phyloP scores from a whole-genome alignment of 1,140 invertebrate genomes.

The Drosophila neocordata region DNA sequence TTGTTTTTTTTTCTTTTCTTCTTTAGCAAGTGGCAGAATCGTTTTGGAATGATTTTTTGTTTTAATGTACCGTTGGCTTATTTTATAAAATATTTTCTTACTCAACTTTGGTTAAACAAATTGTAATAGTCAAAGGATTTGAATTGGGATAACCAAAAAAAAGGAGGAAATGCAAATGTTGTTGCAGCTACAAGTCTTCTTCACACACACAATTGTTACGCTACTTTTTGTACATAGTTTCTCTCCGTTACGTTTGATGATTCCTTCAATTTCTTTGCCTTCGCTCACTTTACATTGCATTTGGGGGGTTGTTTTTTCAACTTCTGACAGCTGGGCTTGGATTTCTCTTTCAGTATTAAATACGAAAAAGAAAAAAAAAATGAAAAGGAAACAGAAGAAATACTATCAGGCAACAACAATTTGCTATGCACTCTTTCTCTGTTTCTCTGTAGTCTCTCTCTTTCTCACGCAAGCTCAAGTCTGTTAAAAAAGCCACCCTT shows the following conservation, averaged over 20 bases:
- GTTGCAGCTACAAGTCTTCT: slow-evolving; percentile 76
- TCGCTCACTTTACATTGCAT: slow-evolving; percentile 24
- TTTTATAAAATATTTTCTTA: background rate
- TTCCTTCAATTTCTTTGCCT: slow-evolving; percentile 12
- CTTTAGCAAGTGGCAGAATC: background rate
- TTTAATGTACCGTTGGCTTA: background rate
- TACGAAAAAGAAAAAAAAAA: slow-evolving; percentile 6
- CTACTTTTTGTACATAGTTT: slow-evolving; percentile 50
- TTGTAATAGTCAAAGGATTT: background rate
- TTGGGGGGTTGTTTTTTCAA: slow-evolving; percentile 44
- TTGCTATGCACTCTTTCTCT: background rate
- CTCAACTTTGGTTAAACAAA: background rate
- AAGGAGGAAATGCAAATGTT: slow-evolving; percentile 10
- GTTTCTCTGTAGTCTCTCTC: slow-evolving; percentile 9
- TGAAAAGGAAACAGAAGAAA: background rate
- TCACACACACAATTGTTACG: slow-evolving; percentile 71
- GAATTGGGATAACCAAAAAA: slow-evolving; percentile 3
- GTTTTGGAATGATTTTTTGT: background rate
- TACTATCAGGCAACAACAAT: slow-evolving; percentile 21
- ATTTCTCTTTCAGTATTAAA: slow-evolving; percentile 6
- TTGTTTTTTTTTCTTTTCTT: background rate
- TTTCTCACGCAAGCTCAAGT: slow-evolving; percentile 4
- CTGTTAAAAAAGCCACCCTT: background rate
- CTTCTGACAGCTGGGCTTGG: slow-evolving; percentile 43
- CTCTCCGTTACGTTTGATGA: slow-evolving; percentile 6